These are phyloP conservation scores for Lapara coniferarum DNA, from an alignment of 2,888 invertebrate genomes.

Conservation along the genomic window DNA sequence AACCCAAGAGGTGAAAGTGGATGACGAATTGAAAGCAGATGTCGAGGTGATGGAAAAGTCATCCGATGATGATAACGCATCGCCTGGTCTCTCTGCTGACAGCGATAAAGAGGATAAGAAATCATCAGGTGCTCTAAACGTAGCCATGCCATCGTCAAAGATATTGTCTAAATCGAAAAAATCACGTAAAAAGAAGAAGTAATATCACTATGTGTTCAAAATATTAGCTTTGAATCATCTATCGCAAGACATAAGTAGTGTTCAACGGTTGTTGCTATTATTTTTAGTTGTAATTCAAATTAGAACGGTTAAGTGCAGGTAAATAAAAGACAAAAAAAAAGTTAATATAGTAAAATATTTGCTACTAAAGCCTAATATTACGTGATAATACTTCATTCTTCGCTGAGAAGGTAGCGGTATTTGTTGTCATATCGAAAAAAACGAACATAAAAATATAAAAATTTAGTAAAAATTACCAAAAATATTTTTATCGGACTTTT, in stretches of 20 bases:
- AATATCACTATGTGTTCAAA: constrained; percentile 68
- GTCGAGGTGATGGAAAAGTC: constrained; percentile 78
- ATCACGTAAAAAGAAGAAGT: constrained; percentile 85
- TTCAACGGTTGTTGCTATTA: constrained; percentile 57
- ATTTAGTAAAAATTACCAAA: constrained; percentile 65
- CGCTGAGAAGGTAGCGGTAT: constrained; percentile 54
- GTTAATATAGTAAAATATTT: constrained; percentile 48
- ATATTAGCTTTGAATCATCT: constrained; percentile 49
- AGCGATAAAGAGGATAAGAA: constrained; percentile 82
- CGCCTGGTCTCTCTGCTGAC: constrained; percentile 80
- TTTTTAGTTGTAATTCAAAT: constrained; percentile 63
- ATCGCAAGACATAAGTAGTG: constrained; percentile 44
- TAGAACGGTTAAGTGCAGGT: constrained; percentile 63
- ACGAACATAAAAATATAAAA: constrained; percentile 71
- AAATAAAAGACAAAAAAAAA: constrained; percentile 70
- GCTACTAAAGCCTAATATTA: constrained; percentile 46
- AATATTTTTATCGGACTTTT: constrained; percentile 56
- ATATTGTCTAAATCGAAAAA: constrained; percentile 80
- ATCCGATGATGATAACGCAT: constrained; percentile 82
- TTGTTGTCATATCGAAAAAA: constrained; percentile 64
- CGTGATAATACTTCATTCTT: constrained; percentile 41
- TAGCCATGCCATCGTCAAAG: constrained; percentile 66
- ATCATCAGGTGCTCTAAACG: constrained; percentile 63
- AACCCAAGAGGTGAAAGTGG: constrained; percentile 68
- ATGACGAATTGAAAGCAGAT: constrained; percentile 63